Conservation (phyloP, 2,888 invertebrate species). For the Isoperla grammatica region DNA sequence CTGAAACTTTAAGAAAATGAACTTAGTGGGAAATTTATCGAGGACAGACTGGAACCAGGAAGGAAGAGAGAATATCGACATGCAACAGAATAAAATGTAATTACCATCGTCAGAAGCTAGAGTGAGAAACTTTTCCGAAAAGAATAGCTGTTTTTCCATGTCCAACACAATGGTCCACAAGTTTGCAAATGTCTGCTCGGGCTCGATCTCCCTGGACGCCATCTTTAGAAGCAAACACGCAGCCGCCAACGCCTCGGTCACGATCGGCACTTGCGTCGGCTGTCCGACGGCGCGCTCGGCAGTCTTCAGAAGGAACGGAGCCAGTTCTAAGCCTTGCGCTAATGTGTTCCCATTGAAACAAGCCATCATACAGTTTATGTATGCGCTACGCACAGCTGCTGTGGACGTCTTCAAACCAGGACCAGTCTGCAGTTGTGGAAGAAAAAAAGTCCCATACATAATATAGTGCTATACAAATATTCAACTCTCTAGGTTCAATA, state of each 20-base stretch:
- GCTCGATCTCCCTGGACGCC: conserved; percentile 46
- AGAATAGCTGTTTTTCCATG: conserved; percentile 70
- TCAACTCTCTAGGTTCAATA: too few species aligned
- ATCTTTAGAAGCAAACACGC: conserved; percentile 61
- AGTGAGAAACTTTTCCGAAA: conserved; percentile 74
- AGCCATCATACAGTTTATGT: conserved; percentile 67
- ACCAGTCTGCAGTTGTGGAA: conserved; percentile 55
- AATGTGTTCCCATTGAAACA: conserved; percentile 55
- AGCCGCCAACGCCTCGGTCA: conserved; percentile 67
- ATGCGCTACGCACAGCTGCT: conserved; percentile 68
- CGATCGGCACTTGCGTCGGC: conserved; percentile 60
- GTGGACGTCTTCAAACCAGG: conserved; percentile 67
- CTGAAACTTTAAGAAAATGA: too few species aligned
- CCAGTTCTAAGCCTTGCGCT: conserved; percentile 46
- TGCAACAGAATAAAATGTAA: conserved; percentile 23
- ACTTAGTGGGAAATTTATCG: too few species aligned
- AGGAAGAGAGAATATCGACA: too few species aligned
- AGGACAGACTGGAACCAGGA: too few species aligned
- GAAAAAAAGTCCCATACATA: conserved; percentile 12
- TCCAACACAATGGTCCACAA: conserved; percentile 69
- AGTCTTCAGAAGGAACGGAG: conserved; percentile 61
- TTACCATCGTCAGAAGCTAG: conserved; percentile 63
- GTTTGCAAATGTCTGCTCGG: conserved; percentile 47
- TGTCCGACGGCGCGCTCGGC: conserved; percentile 72
- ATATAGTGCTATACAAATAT: neutral